These are phyloP conservation scores for Nannoperca australis DNA, from an alignment of 2,797 vertebrate genomes.

Conservation along the genomic window DNA sequence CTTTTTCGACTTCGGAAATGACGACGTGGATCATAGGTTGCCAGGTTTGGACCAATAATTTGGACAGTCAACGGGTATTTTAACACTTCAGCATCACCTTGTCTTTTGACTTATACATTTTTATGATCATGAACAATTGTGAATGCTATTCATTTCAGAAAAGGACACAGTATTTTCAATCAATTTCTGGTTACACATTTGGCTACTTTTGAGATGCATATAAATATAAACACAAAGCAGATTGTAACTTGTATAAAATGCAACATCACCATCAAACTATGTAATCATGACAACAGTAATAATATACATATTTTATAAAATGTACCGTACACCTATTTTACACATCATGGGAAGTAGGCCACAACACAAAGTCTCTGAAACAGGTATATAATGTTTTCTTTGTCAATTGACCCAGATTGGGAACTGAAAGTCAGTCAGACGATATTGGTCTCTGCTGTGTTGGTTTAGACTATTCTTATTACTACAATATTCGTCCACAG, in stretches of 20 bases:
- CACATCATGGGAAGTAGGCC: background rate
- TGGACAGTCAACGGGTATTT: background rate
- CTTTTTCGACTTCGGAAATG: slow-evolving; percentile 68
- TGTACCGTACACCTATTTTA: background rate
- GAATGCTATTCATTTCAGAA: background rate
- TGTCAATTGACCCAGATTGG: background rate
- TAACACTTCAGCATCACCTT: background rate
- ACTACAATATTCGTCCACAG: background rate
- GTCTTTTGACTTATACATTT: background rate
- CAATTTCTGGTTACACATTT: no score
- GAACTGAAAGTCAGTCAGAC: no score
- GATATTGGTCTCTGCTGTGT: background rate
- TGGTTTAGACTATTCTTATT: no score
- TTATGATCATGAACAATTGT: background rate
- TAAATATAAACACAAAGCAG: background rate
- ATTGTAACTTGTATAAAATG: background rate
- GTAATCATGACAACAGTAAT: background rate
- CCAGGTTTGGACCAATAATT: slow-evolving; percentile 49
- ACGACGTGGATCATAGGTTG: slow-evolving; percentile 76
- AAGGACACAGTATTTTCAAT: no score
- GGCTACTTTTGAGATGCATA: background rate
- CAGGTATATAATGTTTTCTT: background rate
- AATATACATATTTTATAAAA: background rate
- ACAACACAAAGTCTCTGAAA: no score
- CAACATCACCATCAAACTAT: background rate